phyloP scores from a whole-genome alignment of 2,888 invertebrate genomes.

The Erebia aethiops region DNA sequence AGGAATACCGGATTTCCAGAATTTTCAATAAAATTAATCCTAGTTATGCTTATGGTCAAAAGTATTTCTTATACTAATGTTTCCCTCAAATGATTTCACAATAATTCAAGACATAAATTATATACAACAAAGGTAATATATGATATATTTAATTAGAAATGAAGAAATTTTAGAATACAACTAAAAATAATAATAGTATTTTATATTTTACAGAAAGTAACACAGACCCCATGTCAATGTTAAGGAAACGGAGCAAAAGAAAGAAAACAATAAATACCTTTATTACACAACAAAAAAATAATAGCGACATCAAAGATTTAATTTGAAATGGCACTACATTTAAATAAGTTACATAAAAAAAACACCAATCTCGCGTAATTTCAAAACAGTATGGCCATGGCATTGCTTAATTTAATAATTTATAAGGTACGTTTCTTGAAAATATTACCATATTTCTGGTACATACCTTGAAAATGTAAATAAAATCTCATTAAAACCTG shows the following conservation, averaged over 20 bases:
- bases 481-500: constrained; percentile 39
- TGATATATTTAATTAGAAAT: neutral
- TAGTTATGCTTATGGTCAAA: constrained; percentile 11
- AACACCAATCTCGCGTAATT: constrained; percentile 42
- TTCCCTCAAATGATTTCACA: neutral
- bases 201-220: constrained; percentile 18
- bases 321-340: constrained; percentile 45
- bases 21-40: neutral
- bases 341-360: constrained; percentile 31
- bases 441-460: constrained; percentile 42
- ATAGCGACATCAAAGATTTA: constrained; percentile 31
- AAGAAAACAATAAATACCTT: neutral
- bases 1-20: neutral
- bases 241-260: neutral
- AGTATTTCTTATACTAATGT: constrained; percentile 11
- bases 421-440: constrained; percentile 42
- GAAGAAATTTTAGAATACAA: neutral
- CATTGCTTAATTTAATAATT: constrained; percentile 32
- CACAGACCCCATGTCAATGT: constrained; percentile 25
- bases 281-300: constrained; percentile 8
- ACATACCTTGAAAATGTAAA: constrained; percentile 44
- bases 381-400: constrained; percentile 36
- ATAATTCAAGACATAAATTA: constrained; percentile 17
- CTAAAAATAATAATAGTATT: constrained; percentile 1
- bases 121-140: constrained; percentile 14